Percentiles rank a stretch among this genome's conserved stretches.
Conservation (phyloP, 2,888 invertebrate genomes). For the Leucoma salicis region DNA sequence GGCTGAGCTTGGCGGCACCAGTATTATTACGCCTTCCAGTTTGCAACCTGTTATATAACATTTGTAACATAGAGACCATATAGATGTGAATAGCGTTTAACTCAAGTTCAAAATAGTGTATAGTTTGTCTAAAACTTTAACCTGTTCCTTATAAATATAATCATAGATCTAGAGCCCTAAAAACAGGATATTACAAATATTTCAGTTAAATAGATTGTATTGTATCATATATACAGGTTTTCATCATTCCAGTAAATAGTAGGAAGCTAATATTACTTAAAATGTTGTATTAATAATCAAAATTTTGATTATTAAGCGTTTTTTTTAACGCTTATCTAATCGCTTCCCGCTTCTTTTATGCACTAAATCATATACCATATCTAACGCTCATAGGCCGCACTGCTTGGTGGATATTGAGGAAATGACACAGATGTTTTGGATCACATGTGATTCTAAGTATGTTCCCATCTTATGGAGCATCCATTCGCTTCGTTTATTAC, state of each 20-base stretch:
- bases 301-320: too few relatives aligned
- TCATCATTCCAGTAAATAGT: too few relatives aligned
- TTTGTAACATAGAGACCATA: slow-evolving; percentile 32
- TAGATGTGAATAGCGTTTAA: slow-evolving; percentile 16
- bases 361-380: slow-evolving; percentile 21
- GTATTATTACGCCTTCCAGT: slow-evolving; percentile 76
- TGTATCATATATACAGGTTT: too few relatives aligned
- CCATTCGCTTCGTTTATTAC: slow-evolving; percentile 16
- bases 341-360: slow-evolving; percentile 24
- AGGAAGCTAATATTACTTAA: too few relatives aligned
- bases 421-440: slow-evolving; percentile 76
- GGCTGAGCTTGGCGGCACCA: slow-evolving; percentile 57
- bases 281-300: too few relatives aligned
- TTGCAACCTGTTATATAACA: slow-evolving; percentile 72
- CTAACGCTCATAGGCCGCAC: slow-evolving; percentile 63
- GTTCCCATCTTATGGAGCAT: slow-evolving; percentile 28
- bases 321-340: neutral
- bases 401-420: slow-evolving; percentile 77
- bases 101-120: too few relatives aligned
- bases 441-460: slow-evolving; percentile 63
- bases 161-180: too few relatives aligned
- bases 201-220: too few relatives aligned
- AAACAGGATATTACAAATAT: too few relatives aligned
- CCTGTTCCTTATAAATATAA: too few relatives aligned
- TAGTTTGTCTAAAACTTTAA: too few relatives aligned